Base-by-base conservation (phyloP, 2,888 invertebrate genomes). In the Julus scandinavius region DNA sequence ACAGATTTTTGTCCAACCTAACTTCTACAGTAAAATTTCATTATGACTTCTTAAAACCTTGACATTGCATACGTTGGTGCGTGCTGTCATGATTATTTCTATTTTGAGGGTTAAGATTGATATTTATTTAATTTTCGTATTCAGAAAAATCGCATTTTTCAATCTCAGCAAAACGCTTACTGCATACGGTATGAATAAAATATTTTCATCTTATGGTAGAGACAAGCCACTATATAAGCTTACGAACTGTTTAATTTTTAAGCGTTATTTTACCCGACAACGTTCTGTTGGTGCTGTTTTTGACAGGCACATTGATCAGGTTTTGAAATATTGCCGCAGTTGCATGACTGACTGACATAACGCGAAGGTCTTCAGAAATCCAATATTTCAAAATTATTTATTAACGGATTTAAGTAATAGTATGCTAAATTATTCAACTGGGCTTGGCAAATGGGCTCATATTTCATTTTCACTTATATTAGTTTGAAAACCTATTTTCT, bases 321-420 rank as follows among this genome's bases (percentile, higher is more conserved):
- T 20, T 63, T 63, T 63, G 63, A 63, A n/a, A 63, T n/a, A 63
- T 63, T 17, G n/a, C 63, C 17, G 6, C 63, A 63, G n/a, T 63
- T 63, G n/a, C 63, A 63, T 63, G 63, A 63, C 63, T 63, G 63
- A 63, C 63, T 63, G 63, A 63, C 63, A 63, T 7, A 6, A n/a
- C 58, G 63, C n/a, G n/a, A 63, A 20, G 63, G 63, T 63, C 63
- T n/a, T 63, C 5, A n/a, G 63, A 63, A 63, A 63, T 63, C 17
- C 54, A 54, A 54, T 63, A 63, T 63, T 63, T 63, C 63, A 63
- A 63, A 63, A 63, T 63, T 63, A 63, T 63, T 63, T 63, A 63
- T 63, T 63, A 63, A 63, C n/a, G 63, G 20, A 63, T 63, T 63
- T n/a, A 17, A n/a, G 63, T 63, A 63, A 63, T 63, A 63, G 63